Percentiles rank a stretch among this genome's conserved stretches.
phyloP scores from a whole-genome alignment of 2,113 vertebrate genomes.

The Spheniscus mendiculus region DNA sequence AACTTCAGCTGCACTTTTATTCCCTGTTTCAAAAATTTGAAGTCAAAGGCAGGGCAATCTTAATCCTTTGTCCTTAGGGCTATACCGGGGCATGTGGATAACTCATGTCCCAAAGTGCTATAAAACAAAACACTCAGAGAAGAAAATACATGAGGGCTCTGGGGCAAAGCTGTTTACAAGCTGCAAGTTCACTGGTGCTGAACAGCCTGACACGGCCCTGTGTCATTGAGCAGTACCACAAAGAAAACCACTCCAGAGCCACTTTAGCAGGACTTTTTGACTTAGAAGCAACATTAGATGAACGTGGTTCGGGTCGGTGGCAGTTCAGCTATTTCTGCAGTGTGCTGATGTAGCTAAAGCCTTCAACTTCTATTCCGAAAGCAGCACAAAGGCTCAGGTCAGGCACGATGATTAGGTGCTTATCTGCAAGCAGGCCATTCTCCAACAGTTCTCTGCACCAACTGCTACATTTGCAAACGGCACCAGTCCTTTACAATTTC shows the following conservation, averaged over 20 bases:
- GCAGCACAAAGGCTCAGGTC: neutral
- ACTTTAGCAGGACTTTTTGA: neutral
- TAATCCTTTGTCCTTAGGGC: neutral
- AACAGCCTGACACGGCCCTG: neutral
- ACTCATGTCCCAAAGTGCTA: neutral
- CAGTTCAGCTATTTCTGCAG: neutral
- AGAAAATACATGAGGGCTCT: neutral
- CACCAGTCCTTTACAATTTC: neutral
- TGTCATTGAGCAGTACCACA: neutral
- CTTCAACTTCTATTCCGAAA: neutral
- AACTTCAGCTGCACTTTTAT: neutral
- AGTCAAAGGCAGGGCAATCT: neutral
- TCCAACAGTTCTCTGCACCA: neutral
- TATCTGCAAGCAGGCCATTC: neutral
- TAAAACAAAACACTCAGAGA: neutral
- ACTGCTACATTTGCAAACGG: neutral
- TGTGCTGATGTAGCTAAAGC: neutral
- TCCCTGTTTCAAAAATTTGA: neutral
- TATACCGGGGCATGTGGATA: neutral
- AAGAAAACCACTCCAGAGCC: neutral
- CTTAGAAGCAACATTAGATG: neutral
- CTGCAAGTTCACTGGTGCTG: neutral
- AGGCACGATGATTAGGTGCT: neutral
- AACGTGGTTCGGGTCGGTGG: fast-evolving
- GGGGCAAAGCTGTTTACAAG: neutral